Evolutionary conservation across 2,888 invertebrate species (phyloP).

Genomic region (Aspidapion aeneum): DNA sequence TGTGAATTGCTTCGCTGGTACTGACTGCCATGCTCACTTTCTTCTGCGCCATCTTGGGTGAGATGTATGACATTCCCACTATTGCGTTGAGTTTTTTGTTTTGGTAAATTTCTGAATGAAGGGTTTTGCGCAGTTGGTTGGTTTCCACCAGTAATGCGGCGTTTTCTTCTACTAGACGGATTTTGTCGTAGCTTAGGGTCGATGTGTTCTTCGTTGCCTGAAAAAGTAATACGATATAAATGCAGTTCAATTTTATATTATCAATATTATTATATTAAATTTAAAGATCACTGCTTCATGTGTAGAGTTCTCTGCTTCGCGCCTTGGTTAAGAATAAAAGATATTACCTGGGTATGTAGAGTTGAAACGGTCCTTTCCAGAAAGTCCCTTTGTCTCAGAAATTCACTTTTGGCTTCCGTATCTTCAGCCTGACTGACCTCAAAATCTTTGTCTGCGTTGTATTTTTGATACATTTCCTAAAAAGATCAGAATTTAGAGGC

Average conservation of each 20-base stretch:
- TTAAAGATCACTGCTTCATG: too few species aligned
- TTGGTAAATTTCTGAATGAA: slow-evolving; percentile 62
- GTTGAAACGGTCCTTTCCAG: slow-evolving; percentile 65
- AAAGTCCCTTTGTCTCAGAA: slow-evolving; percentile 77
- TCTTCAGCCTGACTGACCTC: slow-evolving; percentile 64
- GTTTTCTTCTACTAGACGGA: slow-evolving; percentile 62
- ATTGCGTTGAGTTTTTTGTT: slow-evolving; percentile 70
- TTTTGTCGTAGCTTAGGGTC: slow-evolving; percentile 43
- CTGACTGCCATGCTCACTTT: slow-evolving; percentile 61
- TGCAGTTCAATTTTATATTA: too few species aligned
- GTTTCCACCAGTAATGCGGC: slow-evolving; percentile 72
- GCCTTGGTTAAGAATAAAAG: too few species aligned
- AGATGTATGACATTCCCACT: slow-evolving; percentile 59
- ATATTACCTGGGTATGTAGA: slow-evolving; percentile 47
- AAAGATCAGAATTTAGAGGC: slow-evolving; percentile 23
- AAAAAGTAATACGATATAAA: too few species aligned
- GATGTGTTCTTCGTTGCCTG: slow-evolving; percentile 44
- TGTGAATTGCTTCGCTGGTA: slow-evolving; percentile 58
- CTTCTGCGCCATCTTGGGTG: slow-evolving; percentile 58
- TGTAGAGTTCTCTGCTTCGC: too few species aligned
- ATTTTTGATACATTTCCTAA: slow-evolving; percentile 64
- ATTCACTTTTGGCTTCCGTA: slow-evolving; percentile 69
- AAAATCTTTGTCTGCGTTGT: slow-evolving; percentile 67
- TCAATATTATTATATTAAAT: too few species aligned
- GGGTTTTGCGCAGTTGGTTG: slow-evolving; percentile 66